A percentile compares a stretch with the other conserved stretches of the same genome.
phyloP scores from a whole-genome alignment of 2,797 vertebrate genomes.

The Karalla daura region DNA sequence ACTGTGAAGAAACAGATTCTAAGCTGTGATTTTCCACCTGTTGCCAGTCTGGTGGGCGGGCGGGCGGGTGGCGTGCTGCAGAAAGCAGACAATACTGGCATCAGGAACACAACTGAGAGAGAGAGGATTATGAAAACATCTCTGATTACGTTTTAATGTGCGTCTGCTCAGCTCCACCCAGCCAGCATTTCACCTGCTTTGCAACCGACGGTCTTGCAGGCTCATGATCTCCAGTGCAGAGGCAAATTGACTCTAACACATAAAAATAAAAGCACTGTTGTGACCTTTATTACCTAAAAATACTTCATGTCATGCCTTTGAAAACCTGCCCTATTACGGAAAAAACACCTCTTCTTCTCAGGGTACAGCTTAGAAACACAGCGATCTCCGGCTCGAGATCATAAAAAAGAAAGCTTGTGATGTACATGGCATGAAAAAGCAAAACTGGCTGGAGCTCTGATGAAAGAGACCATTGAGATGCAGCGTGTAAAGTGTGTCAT shows the following conservation, averaged over 20 bases:
- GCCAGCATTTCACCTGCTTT: too few relatives aligned
- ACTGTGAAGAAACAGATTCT: neutral
- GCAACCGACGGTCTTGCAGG: too few relatives aligned
- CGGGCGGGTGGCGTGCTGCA: slow-evolving; percentile 21
- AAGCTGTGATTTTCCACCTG: slow-evolving; percentile 14
- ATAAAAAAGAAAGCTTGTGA: neutral
- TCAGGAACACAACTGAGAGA: neutral
- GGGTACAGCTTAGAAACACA: neutral
- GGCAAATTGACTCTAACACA: too few relatives aligned
- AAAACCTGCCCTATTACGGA: neutral
- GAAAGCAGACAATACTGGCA: slow-evolving; percentile 31
- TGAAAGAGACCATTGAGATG: neutral
- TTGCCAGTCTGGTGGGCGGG: slow-evolving; percentile 17
- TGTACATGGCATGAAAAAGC: too few relatives aligned
- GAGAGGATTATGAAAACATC: too few relatives aligned
- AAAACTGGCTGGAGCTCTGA: neutral
- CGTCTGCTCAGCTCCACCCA: too few relatives aligned
- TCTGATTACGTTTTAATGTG: too few relatives aligned
- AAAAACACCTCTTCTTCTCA: neutral
- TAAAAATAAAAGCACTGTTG: neutral
- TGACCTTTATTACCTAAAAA: neutral
- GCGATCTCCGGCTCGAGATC: too few relatives aligned
- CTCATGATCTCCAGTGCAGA: too few relatives aligned
- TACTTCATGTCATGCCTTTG: neutral
- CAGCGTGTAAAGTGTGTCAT: neutral